Base-by-base conservation (phyloP, 2,888 invertebrate species). In the Leucania comma region DNA sequence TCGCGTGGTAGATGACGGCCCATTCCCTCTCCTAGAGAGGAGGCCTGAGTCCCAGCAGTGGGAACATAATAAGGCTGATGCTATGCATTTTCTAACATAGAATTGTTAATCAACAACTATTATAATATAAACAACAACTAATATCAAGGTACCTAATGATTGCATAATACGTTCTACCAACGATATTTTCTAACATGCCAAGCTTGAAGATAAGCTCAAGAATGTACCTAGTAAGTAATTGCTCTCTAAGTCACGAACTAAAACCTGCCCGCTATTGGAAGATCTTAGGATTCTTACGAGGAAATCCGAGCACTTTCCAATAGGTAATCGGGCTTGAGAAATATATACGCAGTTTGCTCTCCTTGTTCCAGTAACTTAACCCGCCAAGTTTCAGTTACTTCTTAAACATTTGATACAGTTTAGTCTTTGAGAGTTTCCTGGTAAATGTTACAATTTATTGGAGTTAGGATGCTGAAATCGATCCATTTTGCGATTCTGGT, bases 261-360 rank as follows among this genome's bases (percentile, higher is more conserved):
- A 64, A 53, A 63, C 64, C 46, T 38, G 46, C n/a, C 14, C 29
- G 51, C 46, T 62, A 48, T 66, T 57, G 35, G 24, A 57, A 63
- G 38, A 63, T 66, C 48, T 56, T 24, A 48, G 26, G 63, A 65
- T 53, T 79, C 48, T 65, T 68, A 10, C 35, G 42, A 20, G 17
- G 38, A 46, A 59, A 82, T 59, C 24, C 42, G 62, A 78, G 58
- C 61, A 24, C 74, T 79, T 64, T 63, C 22, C 57, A 17, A 75
- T 46, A 59, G 60, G 35, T 81, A 78, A 73, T 71, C 46, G 67
- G 22, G 42, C 20, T 10, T 22, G 35, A 66, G 80, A 73, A 68
- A 74, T 59, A n/a, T 82, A 78, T 57, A 65, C 29, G 20, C 9
- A 56, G 82, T 54, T 67, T 35, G n/a, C 12, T 38, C 24, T 60